Conservation (phyloP, 2,113 vertebrate species). For the Smithornis capensis region DNA sequence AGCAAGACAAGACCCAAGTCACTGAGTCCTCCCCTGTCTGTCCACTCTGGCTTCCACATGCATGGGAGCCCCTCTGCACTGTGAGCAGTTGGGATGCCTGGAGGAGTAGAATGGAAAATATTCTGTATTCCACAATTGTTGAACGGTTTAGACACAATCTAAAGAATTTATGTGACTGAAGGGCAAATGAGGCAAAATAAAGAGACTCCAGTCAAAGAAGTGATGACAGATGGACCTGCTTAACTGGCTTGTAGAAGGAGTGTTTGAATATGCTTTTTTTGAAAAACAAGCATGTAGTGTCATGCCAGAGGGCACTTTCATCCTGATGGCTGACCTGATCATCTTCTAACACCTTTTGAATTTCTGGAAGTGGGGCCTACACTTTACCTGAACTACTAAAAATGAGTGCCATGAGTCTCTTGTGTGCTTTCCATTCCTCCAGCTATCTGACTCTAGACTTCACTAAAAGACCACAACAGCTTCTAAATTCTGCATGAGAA, state of each 20-base stretch:
- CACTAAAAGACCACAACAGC: neutral
- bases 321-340: neutral
- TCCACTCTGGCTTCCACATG: neutral
- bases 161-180: neutral
- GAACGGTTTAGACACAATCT: neutral
- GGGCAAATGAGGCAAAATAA: neutral
- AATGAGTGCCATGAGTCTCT: neutral
- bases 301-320: neutral
- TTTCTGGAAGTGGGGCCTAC: neutral
- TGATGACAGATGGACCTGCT: neutral
- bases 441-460: neutral
- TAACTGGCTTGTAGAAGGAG: neutral
- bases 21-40: neutral
- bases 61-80: neutral
- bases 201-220: neutral
- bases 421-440: neutral
- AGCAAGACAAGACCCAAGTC: neutral
- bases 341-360: neutral
- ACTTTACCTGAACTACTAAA: neutral
- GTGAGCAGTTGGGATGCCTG: neutral
- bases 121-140: neutral
- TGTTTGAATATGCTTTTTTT: neutral
- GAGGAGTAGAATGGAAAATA: neutral
- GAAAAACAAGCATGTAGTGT: neutral
- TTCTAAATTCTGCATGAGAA: neutral